Evolutionary conservation across 1,140 invertebrate genomes (phyloP).

Genomic region (Spodoptera frugiperda): DNA sequence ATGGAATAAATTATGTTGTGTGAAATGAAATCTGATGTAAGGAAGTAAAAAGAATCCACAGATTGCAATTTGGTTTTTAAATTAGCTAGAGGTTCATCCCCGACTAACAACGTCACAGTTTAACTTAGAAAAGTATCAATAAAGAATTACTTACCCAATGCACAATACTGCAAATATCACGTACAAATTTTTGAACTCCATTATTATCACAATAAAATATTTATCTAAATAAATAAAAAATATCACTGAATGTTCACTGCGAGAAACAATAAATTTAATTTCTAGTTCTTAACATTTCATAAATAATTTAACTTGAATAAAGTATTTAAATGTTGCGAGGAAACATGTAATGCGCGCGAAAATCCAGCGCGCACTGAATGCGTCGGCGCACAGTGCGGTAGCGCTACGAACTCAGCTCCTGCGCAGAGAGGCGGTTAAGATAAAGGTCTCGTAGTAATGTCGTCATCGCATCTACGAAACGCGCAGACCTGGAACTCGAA

Average conservation of each 20-base stretch:
- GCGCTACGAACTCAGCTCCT: background rate
- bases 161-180: constrained; percentile 60
- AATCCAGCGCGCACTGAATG: constrained; percentile 51
- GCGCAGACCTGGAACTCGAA: background rate
- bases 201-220: constrained; percentile 57
- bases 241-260: constrained; percentile 51
- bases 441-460: constrained; percentile 35
- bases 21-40: too few species aligned
- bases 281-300: constrained; percentile 19
- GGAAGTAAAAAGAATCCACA: too few species aligned
- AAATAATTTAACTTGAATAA: constrained; percentile 22
- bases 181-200: constrained; percentile 60
- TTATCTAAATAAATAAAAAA: constrained; percentile 49
- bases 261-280: constrained; percentile 26
- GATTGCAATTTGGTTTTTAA: too few species aligned
- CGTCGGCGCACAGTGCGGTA: constrained; percentile 9
- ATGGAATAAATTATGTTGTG: too few species aligned
- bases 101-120: too few species aligned
- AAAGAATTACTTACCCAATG: constrained; percentile 62
- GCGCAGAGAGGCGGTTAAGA: constrained; percentile 8
- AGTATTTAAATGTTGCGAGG: background rate
- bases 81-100: too few species aligned
- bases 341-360: constrained; percentile 48
- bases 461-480: constrained; percentile 31
- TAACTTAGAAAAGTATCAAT: background rate